Evolutionary conservation across 2,797 vertebrate genomes (phyloP), one percentile per base, ranked within the genome.

Genomic region (Manis pentadactyla): DNA sequence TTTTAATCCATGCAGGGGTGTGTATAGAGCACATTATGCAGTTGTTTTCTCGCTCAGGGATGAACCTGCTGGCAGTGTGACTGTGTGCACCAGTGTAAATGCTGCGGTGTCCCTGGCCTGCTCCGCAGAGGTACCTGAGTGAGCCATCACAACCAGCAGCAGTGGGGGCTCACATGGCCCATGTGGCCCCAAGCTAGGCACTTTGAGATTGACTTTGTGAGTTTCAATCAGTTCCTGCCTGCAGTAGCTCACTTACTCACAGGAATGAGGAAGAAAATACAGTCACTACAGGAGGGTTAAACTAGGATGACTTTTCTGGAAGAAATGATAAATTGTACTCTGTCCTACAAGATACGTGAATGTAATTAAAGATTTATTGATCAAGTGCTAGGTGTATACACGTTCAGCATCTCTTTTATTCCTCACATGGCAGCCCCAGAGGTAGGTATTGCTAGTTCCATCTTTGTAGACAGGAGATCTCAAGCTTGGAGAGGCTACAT

Each of bases 1-100:
- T 97, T 97, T 97, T 73, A 98, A 93, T 97, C 73, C n/a, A 0
- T 64, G 0, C 42, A 46, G 95, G 77, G 74, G 57, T 79, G 94
- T 90, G 82, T 51, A 34, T 29, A 94, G 86, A 94, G 75, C 88
- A 71, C 73, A 71, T 71, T 94, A 71, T n/a, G 64, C 21, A 71
- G 68, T 69, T 63, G 0, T 89, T 59, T 91, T 87, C 91, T 96
- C 91, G 5, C 86, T 90, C 31, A 0, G 4, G 42, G 90, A 83
- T 66, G 57, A 92, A 49, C 63, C 82, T 73, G 90, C 78, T 53
- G 87, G 68, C 77, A 37, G 29, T 15, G 49, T 39, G 82, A 61
- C 25, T 68, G 49, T 14, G 12, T 68, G 53, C 27, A 61, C n/a
- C 81, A 31, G 66, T 57, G 31, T 84, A 66, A 87, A 90, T 9